Evolutionary conservation across 2,888 invertebrate genomes (phyloP).

Genomic region (Drosophila neutralis): DNA sequence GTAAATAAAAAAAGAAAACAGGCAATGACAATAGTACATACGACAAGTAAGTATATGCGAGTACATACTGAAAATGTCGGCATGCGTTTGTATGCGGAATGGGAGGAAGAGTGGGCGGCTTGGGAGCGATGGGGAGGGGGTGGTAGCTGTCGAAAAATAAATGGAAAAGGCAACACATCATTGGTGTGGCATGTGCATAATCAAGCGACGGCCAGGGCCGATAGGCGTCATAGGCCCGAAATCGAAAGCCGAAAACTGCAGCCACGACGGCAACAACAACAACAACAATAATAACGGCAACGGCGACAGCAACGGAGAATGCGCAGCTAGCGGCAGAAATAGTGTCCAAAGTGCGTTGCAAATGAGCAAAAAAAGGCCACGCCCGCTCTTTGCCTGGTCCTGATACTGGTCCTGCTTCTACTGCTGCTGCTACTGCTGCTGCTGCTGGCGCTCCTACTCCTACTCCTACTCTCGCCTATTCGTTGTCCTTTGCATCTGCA

Average conservation of each 20-base stretch:
- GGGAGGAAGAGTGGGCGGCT: neutral
- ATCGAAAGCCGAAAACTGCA: constrained; percentile 65
- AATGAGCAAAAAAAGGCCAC: constrained; percentile 83
- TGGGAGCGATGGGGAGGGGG: neutral
- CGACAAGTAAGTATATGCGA: constrained; percentile 38
- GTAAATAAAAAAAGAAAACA: constrained; percentile 14
- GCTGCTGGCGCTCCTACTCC: constrained; percentile 3
- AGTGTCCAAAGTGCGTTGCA: constrained; percentile 80
- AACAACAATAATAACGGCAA: neutral
- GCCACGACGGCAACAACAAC: constrained; percentile 7
- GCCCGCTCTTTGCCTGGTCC: constrained; percentile 68
- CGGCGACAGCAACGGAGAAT: constrained; percentile 39
- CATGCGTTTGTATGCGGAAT: constrained; percentile 26
- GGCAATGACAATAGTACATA: constrained; percentile 26
- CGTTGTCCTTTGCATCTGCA: constrained; percentile 40
- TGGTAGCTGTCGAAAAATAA: constrained; percentile 66
- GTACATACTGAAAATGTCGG: constrained; percentile 37
- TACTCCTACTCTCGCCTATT: constrained; percentile 4
- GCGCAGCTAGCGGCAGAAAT: constrained; percentile 57
- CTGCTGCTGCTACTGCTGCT: neutral
- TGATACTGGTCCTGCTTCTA: constrained; percentile 3
- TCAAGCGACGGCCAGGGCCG: constrained; percentile 58
- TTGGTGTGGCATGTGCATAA: constrained; percentile 79
- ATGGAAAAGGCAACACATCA: constrained; percentile 74
- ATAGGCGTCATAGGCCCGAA: constrained; percentile 63